phyloP scores from a whole-genome alignment of 2,888 invertebrate species.

The Megamerina dolium region DNA sequence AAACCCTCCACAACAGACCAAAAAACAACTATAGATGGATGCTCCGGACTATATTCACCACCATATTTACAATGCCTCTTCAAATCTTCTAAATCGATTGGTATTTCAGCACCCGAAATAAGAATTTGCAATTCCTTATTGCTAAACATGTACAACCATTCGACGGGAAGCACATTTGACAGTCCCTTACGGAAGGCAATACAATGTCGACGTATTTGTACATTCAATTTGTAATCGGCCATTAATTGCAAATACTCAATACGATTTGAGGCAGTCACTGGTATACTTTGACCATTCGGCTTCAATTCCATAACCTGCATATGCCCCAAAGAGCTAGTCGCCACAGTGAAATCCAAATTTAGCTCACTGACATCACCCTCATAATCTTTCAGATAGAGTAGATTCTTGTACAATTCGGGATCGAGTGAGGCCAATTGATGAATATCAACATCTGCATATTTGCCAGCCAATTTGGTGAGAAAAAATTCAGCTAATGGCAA shows the following conservation, averaged over 20 bases:
- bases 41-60: slow-evolving; percentile 76
- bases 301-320: slow-evolving; percentile 86
- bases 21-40: slow-evolving; percentile 79
- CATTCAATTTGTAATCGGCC: slow-evolving; percentile 93
- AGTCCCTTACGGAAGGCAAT: slow-evolving; percentile 84
- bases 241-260: slow-evolving; percentile 95
- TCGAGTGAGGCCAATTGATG: slow-evolving; percentile 92
- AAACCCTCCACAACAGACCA: slow-evolving; percentile 85
- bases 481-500: slow-evolving; percentile 95
- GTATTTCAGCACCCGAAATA: slow-evolving; percentile 92
- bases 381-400: slow-evolving; percentile 81
- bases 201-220: slow-evolving; percentile 80
- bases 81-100: slow-evolving; percentile 88
- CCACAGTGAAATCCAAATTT: slow-evolving; percentile 88
- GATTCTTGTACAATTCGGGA: slow-evolving; percentile 77
- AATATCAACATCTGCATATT: slow-evolving; percentile 67
- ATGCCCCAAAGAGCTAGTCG: slow-evolving; percentile 85
- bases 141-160: slow-evolving; percentile 93
- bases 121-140: slow-evolving; percentile 90
- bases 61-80: slow-evolving; percentile 80
- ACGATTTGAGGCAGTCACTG: slow-evolving; percentile 85
- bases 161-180: slow-evolving; percentile 81
- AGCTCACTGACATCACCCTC: slow-evolving; percentile 79
- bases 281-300: slow-evolving; percentile 81
- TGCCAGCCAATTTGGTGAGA: slow-evolving; percentile 77